Conservation (phyloP, 1,140 invertebrate species). For the Pentalonia nigronervosa region DNA sequence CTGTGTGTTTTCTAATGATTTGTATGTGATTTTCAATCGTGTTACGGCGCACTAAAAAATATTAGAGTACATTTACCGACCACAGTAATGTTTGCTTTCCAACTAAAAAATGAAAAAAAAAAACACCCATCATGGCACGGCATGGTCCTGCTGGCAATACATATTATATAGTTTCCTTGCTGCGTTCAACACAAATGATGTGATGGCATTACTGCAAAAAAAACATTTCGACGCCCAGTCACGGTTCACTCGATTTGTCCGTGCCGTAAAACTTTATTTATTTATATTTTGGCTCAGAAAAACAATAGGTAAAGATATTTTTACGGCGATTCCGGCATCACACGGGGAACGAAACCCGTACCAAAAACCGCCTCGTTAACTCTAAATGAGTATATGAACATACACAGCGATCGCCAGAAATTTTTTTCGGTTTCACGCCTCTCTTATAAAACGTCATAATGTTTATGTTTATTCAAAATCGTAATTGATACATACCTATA, state of each 20-base stretch:
- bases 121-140: neutral
- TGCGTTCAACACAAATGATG: neutral
- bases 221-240: neutral
- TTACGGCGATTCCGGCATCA: neutral
- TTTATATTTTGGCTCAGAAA: neutral
- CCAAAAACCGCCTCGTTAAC: neutral
- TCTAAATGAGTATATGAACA: neutral
- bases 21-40: neutral
- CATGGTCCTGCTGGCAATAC: neutral
- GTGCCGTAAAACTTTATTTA: neutral
- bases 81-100: neutral
- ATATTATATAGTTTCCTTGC: neutral
- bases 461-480: too few relatives aligned
- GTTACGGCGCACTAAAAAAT: neutral
- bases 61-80: neutral
- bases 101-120: neutral
- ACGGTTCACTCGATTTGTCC: neutral
- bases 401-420: too few relatives aligned
- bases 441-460: too few relatives aligned
- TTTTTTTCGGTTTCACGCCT: too few relatives aligned
- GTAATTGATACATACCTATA: too few relatives aligned
- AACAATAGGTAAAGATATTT: constrained; percentile 11
- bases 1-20: neutral
- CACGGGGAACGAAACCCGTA: neutral
- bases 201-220: neutral